These are phyloP conservation scores for Himalopsyche anomala DNA, from an alignment of 2,888 invertebrate species.

Conservation along the genomic window DNA sequence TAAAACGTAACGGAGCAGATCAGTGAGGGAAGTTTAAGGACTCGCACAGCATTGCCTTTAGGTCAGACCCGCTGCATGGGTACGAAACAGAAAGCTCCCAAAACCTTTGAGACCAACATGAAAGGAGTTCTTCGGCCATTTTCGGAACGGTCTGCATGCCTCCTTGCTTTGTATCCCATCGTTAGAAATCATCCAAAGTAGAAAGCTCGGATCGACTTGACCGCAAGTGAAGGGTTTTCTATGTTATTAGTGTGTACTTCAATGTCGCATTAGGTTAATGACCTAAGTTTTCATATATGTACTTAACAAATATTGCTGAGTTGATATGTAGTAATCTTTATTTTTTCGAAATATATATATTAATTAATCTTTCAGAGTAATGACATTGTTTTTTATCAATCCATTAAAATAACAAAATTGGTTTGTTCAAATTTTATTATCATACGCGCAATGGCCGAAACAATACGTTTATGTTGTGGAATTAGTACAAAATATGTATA, in stretches of 20 bases:
- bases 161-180: not conserved
- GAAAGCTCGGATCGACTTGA: slow-evolving; percentile 1
- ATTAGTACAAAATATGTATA: too few species aligned
- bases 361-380: too few species aligned
- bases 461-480: too few species aligned
- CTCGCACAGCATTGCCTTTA: not conserved
- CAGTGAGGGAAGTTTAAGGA: not conserved
- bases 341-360: too few species aligned
- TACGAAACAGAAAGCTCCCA: not conserved
- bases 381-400: too few species aligned
- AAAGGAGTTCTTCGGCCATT: slow-evolving; percentile 25
- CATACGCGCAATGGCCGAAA: too few species aligned
- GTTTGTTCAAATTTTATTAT: too few species aligned
- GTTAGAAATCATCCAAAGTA: slow-evolving; percentile 8
- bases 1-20: slow-evolving; percentile 23
- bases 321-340: too few species aligned
- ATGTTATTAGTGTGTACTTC: not conserved
- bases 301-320: too few species aligned
- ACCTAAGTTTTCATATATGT: too few species aligned
- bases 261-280: not conserved
- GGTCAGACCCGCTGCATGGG: not conserved
- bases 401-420: too few species aligned
- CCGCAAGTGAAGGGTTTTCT: slow-evolving; percentile 10
- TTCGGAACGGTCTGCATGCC: slow-evolving; percentile 1
- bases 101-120: slow-evolving; percentile 14